A percentile compares a stretch with the other conserved stretches of the same genome.
These are phyloP conservation scores for Sceloporus undulatus DNA, from an alignment of 2,113 vertebrate genomes.

Conservation along the genomic window DNA sequence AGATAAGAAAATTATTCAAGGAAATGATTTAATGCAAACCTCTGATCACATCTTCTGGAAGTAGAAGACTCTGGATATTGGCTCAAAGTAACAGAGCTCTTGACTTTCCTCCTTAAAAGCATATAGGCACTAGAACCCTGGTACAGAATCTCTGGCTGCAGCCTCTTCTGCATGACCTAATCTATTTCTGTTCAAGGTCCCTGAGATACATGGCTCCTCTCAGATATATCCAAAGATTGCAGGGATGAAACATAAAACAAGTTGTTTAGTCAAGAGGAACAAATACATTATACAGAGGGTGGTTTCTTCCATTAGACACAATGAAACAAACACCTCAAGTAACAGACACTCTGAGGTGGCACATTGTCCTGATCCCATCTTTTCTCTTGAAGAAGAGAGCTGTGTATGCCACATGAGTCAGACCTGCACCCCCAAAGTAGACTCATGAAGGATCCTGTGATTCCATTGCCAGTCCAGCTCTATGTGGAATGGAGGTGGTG, in stretches of 20 bases:
- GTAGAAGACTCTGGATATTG: not conserved
- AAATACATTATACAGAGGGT: too few relatives aligned
- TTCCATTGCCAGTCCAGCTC: too few relatives aligned
- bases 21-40: not conserved
- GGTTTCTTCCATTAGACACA: too few relatives aligned
- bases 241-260: not conserved
- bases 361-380: too few relatives aligned
- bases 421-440: too few relatives aligned
- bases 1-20: conserved; percentile 27
- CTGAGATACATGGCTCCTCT: not conserved
- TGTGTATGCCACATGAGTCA: too few relatives aligned
- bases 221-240: not conserved
- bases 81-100: not conserved
- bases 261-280: not conserved
- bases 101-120: conserved; percentile 1
- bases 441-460: too few relatives aligned
- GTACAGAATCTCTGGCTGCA: not conserved
- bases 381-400: too few relatives aligned
- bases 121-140: not conserved
- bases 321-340: too few relatives aligned
- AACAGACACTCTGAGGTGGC: too few relatives aligned
- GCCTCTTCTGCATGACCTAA: not conserved
- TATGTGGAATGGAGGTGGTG: too few relatives aligned
- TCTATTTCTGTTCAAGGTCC: accelerated
- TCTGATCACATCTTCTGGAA: conserved; percentile 6